Percentiles rank a stretch among this genome's conserved stretches.
Conservation (phyloP, 2,888 invertebrate species). For the Thalpophila matura region DNA sequence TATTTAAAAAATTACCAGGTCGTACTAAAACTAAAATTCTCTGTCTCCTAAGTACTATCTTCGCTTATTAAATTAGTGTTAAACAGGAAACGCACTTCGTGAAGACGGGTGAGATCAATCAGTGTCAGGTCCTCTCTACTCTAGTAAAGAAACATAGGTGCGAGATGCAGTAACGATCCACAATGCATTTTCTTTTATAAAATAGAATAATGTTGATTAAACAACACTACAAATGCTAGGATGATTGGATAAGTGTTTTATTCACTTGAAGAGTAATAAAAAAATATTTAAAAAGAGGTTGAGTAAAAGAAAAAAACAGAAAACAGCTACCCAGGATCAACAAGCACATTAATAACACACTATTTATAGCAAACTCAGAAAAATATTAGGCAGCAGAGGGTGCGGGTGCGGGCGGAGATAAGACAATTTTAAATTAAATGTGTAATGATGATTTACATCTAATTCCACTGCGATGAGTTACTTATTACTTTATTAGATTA, state of each 20-base stretch:
- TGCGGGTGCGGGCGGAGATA: too few relatives aligned
- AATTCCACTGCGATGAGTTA: constrained; percentile 4
- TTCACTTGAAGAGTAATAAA: too few relatives aligned
- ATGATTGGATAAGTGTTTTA: too few relatives aligned
- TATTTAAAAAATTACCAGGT: neutral
- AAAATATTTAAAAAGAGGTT: too few relatives aligned
- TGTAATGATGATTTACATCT: constrained; percentile 13
- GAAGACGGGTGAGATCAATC: constrained; percentile 15
- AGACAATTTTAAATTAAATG: constrained; percentile 10
- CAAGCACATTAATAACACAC: too few relatives aligned
- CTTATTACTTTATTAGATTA: constrained; percentile 22
- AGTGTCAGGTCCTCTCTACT: constrained; percentile 1
- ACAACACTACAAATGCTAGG: too few relatives aligned
- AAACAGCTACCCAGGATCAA: too few relatives aligned
- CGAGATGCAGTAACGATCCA: neutral
- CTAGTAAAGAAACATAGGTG: constrained; percentile 10
- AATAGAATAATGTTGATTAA: neutral
- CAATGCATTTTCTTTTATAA: neutral
- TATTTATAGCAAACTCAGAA: too few relatives aligned
- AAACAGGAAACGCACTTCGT: constrained; percentile 29
- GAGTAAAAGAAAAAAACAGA: too few relatives aligned
- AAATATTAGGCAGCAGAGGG: too few relatives aligned
- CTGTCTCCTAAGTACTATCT: neutral
- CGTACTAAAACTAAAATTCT: neutral
- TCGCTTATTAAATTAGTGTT: constrained; percentile 29